Evolutionary conservation across 2,888 invertebrate genomes (phyloP).

Genomic region (Phaonia tiefii): DNA sequence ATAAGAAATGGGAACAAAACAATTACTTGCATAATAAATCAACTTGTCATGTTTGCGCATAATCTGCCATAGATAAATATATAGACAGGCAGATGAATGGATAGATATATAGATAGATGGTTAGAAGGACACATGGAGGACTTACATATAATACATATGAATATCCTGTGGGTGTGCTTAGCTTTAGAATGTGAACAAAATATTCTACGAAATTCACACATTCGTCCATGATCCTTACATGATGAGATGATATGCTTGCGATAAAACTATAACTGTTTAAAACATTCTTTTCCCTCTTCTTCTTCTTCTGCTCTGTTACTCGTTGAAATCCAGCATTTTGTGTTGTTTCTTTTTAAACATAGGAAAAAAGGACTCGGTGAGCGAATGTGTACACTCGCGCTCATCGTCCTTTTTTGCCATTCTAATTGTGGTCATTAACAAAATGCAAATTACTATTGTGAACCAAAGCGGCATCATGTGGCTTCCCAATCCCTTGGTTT

Average conservation of each 20-base stretch:
- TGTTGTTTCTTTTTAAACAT: no score
- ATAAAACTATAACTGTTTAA: constrained; percentile 32
- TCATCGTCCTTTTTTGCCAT: neutral
- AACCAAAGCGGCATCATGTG: constrained; percentile 16
- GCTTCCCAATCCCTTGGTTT: neutral
- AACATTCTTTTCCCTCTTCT: no score
- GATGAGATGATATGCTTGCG: no score
- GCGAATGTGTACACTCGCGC: no score
- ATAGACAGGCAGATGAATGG: neutral
- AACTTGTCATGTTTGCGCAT: constrained; percentile 74
- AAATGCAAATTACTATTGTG: constrained; percentile 63
- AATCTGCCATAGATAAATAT: constrained; percentile 63
- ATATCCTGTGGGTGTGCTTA: no score
- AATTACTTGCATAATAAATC: constrained; percentile 78
- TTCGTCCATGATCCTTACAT: no score
- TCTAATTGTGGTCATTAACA: constrained; percentile 57
- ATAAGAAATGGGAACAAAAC: constrained; percentile 74
- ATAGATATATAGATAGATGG: neutral
- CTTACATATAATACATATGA: no score
- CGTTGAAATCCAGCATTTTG: no score
- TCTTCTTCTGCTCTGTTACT: no score
- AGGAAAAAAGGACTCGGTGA: no score
- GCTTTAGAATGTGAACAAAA: neutral
- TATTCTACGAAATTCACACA: constrained; percentile 16
- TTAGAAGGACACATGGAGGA: no score